A percentile compares a stretch with the other conserved stretches of the same genome.
phyloP scores from a whole-genome alignment of 2,888 invertebrate genomes.

The Cosmia pyralina region DNA sequence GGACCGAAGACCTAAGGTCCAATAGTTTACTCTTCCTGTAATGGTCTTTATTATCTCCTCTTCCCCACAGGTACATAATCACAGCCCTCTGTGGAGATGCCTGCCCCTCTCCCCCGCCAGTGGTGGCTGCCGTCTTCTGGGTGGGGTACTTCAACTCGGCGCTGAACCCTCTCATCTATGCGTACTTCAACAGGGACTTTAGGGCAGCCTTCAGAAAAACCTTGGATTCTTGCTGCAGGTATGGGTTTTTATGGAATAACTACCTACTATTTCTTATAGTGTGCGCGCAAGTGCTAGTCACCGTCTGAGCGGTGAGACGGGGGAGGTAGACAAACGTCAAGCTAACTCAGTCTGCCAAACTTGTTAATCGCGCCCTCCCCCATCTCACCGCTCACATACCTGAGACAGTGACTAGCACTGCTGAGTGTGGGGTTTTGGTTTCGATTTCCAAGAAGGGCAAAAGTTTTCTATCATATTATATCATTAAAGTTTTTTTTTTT shows the following conservation, averaged over 20 bases:
- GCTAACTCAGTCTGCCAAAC: too few species aligned
- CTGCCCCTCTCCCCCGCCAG: constrained; percentile 95
- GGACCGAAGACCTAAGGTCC: too few species aligned
- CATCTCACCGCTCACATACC: too few species aligned
- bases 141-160: constrained; percentile 94
- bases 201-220: constrained; percentile 98
- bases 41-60: not conserved
- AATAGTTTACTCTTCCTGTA: not conserved
- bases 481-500: too few species aligned
- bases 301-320: too few species aligned
- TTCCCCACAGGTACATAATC: constrained; percentile 93
- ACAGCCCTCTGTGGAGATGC: constrained; percentile 94
- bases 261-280: not conserved
- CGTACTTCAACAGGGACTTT: constrained; percentile 99
- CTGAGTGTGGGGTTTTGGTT: not conserved
- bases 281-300: too few species aligned
- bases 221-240: constrained; percentile 93
- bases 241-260: constrained; percentile 9
- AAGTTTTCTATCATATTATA: not conserved
- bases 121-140: constrained; percentile 98
- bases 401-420: too few species aligned
- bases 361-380: too few species aligned
- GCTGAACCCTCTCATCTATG: constrained; percentile 98
- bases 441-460: not conserved
- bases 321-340: too few species aligned